Conservation (phyloP, 30 jellyfish, hydroid and myxozoan genomes). For the Nemopilema nomurai region DNA sequence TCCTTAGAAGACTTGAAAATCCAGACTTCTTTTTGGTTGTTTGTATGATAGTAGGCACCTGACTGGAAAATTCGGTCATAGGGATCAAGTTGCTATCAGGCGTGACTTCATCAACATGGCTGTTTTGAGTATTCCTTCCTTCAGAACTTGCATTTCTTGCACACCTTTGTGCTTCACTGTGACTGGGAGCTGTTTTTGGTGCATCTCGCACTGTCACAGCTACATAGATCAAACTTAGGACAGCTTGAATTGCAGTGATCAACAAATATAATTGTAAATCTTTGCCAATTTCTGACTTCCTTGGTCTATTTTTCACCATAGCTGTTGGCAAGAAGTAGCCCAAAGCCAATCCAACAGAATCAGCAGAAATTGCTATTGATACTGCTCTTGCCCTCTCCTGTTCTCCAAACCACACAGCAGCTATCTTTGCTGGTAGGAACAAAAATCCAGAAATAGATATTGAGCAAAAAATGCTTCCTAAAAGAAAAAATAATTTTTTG, state of each 20-base stretch:
- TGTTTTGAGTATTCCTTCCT: not conserved
- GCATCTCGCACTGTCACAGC: not conserved
- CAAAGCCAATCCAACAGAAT: conserved; percentile 59
- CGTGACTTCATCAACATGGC: not conserved
- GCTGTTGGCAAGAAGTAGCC: not conserved
- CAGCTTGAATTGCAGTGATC: not conserved
- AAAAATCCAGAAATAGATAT: conserved; percentile 59
- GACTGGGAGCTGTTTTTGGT: conserved; percentile 9
- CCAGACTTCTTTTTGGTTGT: not conserved
- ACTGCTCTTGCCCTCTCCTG: conserved; percentile 62
- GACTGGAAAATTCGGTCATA: not conserved
- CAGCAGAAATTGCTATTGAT: conserved; percentile 64
- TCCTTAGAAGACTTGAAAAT: not conserved
- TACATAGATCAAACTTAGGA: not conserved
- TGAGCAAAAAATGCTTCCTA: conserved; percentile 9
- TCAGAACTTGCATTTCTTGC: not conserved
- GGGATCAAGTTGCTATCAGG: not conserved
- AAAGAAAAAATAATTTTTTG: not conserved
- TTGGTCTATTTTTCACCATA: not conserved
- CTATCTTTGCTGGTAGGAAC: conserved; percentile 67
- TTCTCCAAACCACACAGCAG: conserved; percentile 65
- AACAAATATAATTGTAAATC: not conserved
- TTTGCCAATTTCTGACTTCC: not conserved
- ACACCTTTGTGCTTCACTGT: conserved; percentile 6
- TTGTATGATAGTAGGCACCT: not conserved